A percentile compares a stretch with the other conserved stretches of the same genome.
Evolutionary conservation across 2,113 vertebrate genomes (phyloP).

Genomic region (Mesoclemmys tuberculata): DNA sequence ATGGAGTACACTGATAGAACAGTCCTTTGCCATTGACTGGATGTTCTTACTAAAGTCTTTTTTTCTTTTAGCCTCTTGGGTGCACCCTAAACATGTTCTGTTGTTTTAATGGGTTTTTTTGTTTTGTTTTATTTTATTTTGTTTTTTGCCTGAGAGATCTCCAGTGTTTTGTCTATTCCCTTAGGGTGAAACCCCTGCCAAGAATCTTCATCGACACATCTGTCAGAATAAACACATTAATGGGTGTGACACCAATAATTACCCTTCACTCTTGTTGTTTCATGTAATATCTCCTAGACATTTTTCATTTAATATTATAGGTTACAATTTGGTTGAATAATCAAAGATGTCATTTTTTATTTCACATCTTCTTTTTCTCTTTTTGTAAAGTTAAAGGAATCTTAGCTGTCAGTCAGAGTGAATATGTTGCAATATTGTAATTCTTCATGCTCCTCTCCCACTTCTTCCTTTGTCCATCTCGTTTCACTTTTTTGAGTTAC

Average conservation of each 20-base stretch:
- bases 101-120: background rate
- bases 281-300: background rate
- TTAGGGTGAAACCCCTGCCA: background rate
- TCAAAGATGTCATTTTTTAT: background rate
- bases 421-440: background rate
- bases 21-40: background rate
- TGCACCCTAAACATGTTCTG: background rate
- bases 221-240: background rate
- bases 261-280: background rate
- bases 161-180: background rate
- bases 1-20: background rate
- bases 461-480: background rate
- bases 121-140: background rate
- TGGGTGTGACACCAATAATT: background rate
- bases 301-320: background rate
- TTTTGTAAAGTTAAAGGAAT: background rate
- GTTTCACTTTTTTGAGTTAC: background rate
- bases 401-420: background rate
- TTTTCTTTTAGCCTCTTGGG: background rate
- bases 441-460: background rate
- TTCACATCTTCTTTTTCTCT: background rate
- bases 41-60: background rate
- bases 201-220: background rate
- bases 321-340: background rate
- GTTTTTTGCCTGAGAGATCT: background rate